Evolutionary conservation across 2,797 vertebrate species (phyloP).

Genomic region (Ptychobarbus kaznakovi): DNA sequence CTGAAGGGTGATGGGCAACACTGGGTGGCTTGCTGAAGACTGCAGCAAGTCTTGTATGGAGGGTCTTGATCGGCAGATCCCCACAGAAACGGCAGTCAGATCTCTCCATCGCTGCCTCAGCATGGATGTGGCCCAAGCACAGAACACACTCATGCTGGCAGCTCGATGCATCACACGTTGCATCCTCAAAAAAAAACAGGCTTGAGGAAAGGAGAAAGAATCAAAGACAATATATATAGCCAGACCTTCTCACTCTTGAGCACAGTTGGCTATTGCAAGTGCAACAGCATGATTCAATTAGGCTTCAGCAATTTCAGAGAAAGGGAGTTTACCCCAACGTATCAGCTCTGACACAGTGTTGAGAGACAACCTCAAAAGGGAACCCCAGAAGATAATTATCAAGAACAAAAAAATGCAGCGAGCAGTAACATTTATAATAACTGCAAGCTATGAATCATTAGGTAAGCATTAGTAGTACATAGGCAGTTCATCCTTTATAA

Average conservation of each 20-base stretch:
- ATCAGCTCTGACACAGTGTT: background rate
- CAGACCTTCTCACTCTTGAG: no score
- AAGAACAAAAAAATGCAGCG: background rate
- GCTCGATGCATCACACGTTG: no score
- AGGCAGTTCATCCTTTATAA: no score
- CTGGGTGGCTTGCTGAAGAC: background rate
- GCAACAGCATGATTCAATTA: background rate
- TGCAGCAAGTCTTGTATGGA: background rate
- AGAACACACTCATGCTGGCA: background rate
- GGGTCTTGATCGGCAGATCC: background rate
- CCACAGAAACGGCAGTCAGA: background rate
- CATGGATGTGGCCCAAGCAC: no score
- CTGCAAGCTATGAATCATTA: no score
- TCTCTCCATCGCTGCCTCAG: no score
- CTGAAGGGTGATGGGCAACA: background rate
- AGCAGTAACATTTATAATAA: no score
- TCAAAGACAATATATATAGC: no score
- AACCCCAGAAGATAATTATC: background rate
- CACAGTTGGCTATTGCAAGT: background rate
- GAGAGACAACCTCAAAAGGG: background rate
- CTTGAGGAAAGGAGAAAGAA: no score
- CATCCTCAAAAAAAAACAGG: no score
- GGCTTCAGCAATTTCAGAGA: background rate
- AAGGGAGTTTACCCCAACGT: background rate
- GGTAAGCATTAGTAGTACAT: no score